Evolutionary conservation across 2,113 vertebrate species (phyloP), one percentile per base, ranked within the genome.

Genomic region (Zosterops borbonicus): DNA sequence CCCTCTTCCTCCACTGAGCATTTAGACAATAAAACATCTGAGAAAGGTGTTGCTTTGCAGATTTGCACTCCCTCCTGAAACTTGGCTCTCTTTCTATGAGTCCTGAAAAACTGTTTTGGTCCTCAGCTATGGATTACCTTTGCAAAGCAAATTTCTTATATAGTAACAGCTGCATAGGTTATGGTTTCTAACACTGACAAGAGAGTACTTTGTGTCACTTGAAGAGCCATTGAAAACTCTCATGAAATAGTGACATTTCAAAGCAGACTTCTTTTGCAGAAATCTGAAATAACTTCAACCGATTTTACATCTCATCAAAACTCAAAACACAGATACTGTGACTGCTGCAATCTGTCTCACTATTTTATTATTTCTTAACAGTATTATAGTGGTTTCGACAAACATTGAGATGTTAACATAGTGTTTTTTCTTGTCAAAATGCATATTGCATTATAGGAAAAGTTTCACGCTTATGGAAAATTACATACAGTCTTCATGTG

Each of bases 151-250:
- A 95, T 91, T 79, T 70, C 70, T 69, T 50, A 22, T 28, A 11
- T 69, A 80, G 55, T 31, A 95, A 50, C 60, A 92, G 63, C 91
- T 94, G 92, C 81, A 93, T 22, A 33, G 24, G 25, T 68, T 84
- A 60, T 37, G 53, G 37, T 78, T 92, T 85, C 44, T 84, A 78
- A 59, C 39, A 65, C 14, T 87, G 83, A 62, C 41, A 64, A 23
- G 65, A 89, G 73, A 89, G 77, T 71, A 91, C 73, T 95, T 88
- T 41, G 39, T 78, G 47, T 82, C 77, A 84, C 65, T 58, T 94
- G 89, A 87, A 84, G 68, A 94, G 62, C 92, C 85, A 60, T 68
- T 84, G 89, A 94, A 91, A 91, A 52, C 52, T 77, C 68, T 90
- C 20, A 33, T 87, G 52, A 78, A 83, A 78, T 59, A 83, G 44